phyloP scores from a whole-genome alignment of 2,113 vertebrate species.

The Scophthalmus maximus region DNA sequence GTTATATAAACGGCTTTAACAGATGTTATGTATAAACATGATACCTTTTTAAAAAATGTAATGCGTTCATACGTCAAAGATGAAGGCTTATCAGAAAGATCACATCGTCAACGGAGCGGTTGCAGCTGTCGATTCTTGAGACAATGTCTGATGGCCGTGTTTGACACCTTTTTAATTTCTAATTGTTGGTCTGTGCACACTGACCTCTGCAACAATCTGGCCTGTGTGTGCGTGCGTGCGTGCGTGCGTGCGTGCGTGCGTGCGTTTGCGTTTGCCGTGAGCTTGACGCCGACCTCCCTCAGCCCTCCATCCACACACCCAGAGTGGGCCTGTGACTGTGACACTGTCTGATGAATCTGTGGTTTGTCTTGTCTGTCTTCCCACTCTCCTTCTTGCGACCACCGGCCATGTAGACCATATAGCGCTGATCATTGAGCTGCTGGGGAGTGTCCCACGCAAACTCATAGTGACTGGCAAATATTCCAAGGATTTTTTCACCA shows the following conservation, averaged over 20 bases:
- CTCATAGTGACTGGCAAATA: slow-evolving; percentile 95
- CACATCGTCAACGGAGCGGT: no score
- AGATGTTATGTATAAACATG: no score
- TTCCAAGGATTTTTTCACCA: slow-evolving; percentile 99
- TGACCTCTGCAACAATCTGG: no score
- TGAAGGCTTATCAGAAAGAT: no score
- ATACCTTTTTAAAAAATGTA: no score
- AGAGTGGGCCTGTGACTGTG: slow-evolving; percentile 65
- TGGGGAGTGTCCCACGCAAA: slow-evolving; percentile 96
- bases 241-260: neutral
- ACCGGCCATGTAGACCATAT: slow-evolving; percentile 89
- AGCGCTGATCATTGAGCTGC: slow-evolving; percentile 98
- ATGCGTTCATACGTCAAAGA: no score
- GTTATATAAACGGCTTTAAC: neutral
- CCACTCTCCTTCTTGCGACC: slow-evolving; percentile 53
- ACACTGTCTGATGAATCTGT: slow-evolving; percentile 75
- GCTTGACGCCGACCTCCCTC: slow-evolving; percentile 11
- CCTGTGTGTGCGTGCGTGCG: slow-evolving; percentile 3
- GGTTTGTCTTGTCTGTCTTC: slow-evolving; percentile 68
- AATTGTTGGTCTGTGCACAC: no score
- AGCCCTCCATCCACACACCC: slow-evolving; percentile 51
- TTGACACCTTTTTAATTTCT: no score
- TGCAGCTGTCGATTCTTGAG: no score
- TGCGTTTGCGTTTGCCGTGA: slow-evolving; percentile 58
- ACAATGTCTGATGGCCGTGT: slow-evolving; percentile 11